Evolutionary conservation across 2,113 vertebrate genomes (phyloP).

Genomic region (Riparia riparia): DNA sequence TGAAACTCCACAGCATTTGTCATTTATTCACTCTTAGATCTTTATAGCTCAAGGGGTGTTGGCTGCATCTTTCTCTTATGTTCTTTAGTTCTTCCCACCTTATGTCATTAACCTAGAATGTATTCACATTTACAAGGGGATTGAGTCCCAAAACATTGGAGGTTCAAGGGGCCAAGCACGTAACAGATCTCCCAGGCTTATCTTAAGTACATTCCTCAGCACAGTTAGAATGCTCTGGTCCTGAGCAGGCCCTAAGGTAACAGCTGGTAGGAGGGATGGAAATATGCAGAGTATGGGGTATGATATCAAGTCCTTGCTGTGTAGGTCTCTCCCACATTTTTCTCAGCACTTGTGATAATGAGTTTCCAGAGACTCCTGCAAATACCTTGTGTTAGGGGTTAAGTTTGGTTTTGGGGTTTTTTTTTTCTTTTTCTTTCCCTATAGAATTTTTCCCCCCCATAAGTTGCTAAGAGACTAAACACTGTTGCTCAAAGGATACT

Average conservation of each 20-base stretch:
- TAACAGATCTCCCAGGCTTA: background rate
- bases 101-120: background rate
- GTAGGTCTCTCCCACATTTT: background rate
- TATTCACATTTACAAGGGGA: background rate
- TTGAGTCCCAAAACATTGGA: background rate
- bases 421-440: too few relatives aligned
- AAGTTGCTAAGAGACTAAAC: too few relatives aligned
- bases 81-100: background rate
- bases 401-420: too few relatives aligned
- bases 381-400: background rate
- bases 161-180: background rate
- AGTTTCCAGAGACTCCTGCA: background rate
- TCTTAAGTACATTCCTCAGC: background rate
- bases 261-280: background rate
- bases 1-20: background rate
- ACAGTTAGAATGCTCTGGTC: background rate
- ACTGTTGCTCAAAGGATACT: too few relatives aligned
- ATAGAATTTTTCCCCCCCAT: too few relatives aligned
- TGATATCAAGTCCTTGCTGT: background rate
- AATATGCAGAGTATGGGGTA: background rate
- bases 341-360: background rate
- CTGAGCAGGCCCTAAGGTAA: background rate
- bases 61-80: background rate
- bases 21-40: background rate
- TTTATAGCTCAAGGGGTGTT: background rate